Evolutionary conservation across 1,140 invertebrate genomes (phyloP), one percentile per base, ranked within the genome.

Genomic region (Philaenus spumarius): DNA sequence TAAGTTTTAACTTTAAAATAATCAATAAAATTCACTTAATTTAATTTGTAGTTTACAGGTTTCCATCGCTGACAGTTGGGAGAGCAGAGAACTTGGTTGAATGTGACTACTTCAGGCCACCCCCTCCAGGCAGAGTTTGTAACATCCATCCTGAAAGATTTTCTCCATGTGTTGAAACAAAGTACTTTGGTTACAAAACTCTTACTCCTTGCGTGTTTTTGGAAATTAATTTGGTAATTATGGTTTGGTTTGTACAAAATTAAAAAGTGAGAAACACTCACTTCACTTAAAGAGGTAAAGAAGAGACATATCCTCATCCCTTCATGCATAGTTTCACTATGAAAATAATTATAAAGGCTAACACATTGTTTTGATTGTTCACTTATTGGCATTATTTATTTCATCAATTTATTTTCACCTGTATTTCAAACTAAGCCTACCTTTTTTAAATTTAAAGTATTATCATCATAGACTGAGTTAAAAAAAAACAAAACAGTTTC

Each of bases 171-270:
- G 79, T 81, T 1, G 71, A 72, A 23, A 71, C 73, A 23, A 77
- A 82, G 35, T 65, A 72, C 37, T 95, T 85, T 66, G 89, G 89
- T 0, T 95, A 84, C 68, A 74, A 76, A 22, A 72, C 78, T 15
- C 82, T 80, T 22, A 79, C 82, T 9, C 90, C 90, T 0, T 93
- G 90, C 71, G 73, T 93, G 63, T 85, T 92, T 67, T 78, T 93
- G 43, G 93, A 93, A 24, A 23, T 48, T 15, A 7, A 23, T 15
- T 6, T 24, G 22, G 46, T 48, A 15, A 48, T 19, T 11, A n/a
- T 9, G 6, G 12, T 9, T 45, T 45, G 9, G 35, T 37, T 37
- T 37, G 35, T n/a, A 37, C 9, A 11, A 11, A 37, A 11, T 37
- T 37, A n/a, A 37, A 11, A 9, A 9, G n/a, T 9, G 9, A n/a